Evolutionary conservation across 2,888 invertebrate genomes (phyloP).

Genomic region (Teleogryllus oceanicus): DNA sequence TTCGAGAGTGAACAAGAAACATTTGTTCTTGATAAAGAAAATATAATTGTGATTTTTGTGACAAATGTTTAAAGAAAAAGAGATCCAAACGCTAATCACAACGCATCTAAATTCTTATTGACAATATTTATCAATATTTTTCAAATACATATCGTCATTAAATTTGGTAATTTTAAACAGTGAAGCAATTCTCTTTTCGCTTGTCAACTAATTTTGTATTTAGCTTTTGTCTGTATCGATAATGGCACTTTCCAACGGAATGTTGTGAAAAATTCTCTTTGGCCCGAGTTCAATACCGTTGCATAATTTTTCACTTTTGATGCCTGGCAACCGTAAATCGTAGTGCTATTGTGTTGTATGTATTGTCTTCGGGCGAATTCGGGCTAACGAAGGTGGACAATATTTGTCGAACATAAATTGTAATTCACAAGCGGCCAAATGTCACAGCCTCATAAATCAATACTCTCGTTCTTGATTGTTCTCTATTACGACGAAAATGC

Average conservation of each 20-base stretch:
- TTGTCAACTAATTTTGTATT: not conserved
- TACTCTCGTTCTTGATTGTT: not conserved
- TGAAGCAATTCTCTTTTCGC: not conserved
- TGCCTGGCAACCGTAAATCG: not conserved
- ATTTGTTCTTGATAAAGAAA: too few species aligned
- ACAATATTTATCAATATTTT: too few species aligned
- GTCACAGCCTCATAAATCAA: not conserved
- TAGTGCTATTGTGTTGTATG: not conserved
- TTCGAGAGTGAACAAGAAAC: too few species aligned
- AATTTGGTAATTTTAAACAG: too few species aligned
- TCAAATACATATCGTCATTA: too few species aligned
- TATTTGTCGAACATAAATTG: not conserved
- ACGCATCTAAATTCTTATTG: too few species aligned
- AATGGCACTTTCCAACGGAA: not conserved
- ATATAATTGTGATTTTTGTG: too few species aligned
- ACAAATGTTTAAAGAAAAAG: too few species aligned
- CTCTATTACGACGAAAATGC: not conserved
- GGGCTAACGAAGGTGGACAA: not conserved
- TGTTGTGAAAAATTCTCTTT: not conserved
- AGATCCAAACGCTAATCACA: too few species aligned
- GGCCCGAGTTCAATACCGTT: not conserved
- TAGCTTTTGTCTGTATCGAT: not conserved
- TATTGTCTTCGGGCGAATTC: not conserved
- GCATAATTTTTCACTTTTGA: constrained; percentile 3
- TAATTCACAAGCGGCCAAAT: not conserved